Evolutionary conservation across 2,888 invertebrate species (phyloP).

Genomic region (Lithophane semibrunnea): DNA sequence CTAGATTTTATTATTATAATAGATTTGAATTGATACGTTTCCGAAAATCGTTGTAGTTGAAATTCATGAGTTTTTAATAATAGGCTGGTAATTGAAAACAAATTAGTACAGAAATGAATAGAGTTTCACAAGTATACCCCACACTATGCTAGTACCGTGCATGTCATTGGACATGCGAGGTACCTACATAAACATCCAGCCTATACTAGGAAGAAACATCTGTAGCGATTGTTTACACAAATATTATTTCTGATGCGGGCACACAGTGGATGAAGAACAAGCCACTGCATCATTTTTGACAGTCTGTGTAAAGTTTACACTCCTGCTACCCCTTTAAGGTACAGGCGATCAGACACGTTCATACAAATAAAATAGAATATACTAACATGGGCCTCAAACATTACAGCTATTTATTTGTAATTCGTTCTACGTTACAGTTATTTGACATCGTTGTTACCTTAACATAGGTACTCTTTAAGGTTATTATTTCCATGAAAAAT

Average conservation of each 20-base stretch:
- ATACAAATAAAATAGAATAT: conserved; percentile 22
- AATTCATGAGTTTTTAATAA: conserved; percentile 43
- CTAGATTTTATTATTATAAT: conserved; percentile 78
- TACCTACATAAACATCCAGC: conserved; percentile 5
- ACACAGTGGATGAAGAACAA: conserved; percentile 18
- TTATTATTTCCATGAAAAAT: conserved; percentile 29
- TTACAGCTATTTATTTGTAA: conserved; percentile 52
- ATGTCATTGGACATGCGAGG: background rate
- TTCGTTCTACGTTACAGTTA: conserved; percentile 50
- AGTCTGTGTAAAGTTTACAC: conserved; percentile 30
- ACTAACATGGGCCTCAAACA: conserved; percentile 44
- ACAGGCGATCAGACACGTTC: conserved; percentile 6
- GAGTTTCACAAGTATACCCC: background rate
- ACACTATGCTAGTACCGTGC: background rate
- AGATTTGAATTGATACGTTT: conserved; percentile 77
- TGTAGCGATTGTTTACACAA: conserved; percentile 30
- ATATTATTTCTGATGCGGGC: conserved; percentile 37
- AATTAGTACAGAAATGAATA: background rate
- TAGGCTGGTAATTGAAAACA: conserved; percentile 30
- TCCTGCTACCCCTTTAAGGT: background rate
- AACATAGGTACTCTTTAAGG: conserved; percentile 31
- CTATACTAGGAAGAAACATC: conserved; percentile 23
- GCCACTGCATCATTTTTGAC: conserved; percentile 20
- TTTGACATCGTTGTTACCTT: conserved; percentile 51
- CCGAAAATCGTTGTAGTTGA: conserved; percentile 75